Base-by-base conservation (phyloP, 2,888 invertebrate species). In the Autographa gamma region DNA sequence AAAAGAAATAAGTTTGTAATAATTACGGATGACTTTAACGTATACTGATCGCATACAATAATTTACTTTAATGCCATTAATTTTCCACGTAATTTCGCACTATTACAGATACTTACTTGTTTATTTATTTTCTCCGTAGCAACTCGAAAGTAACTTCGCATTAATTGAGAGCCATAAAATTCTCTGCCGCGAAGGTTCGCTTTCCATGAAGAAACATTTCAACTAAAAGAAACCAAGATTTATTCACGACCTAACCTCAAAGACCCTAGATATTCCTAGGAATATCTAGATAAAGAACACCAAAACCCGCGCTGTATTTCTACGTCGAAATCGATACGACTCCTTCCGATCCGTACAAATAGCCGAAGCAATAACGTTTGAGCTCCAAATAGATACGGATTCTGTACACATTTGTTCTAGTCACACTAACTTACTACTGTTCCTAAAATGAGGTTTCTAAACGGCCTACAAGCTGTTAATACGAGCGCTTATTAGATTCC, bases 331-430 rank as follows among this genome's bases (percentile, higher is more conserved):
- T 56, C 54, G 13, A 56, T 56, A 56, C 54, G 4, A 14, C 25
- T 9, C 54, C 13, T 19, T 38, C 19, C 19, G 34, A 19, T 56
- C 19, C 54, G 67, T 41, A 72, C 60, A 66, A 66, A 73, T 56
- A 77, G 2, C 7, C 6, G 9, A 63, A 52, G 69, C 60, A 69
- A 77, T 77, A 76, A 69, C 19, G 63, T 43, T 58, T 66, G 25
- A 32, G 56, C 54, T 56, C 8, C 60, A 34, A 73, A 73, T 41
- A 63, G 38, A 68, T 25, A 25, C 56, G 54, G 25, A 52, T 38
- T 52, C 18, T 32, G 59, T 25, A 68, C 41, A 73, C 48, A 64
- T 14, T 65, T 41, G 56, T 58, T 54, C 13, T 60, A 38, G 58
- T 32, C 19, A 54, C 54, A 11, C 38, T 56, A 64, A 59, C 41